Percentiles rank a stretch among this genome's conserved stretches.
Conservation (phyloP, 2,113 vertebrate species). For the Procavia capensis region DNA sequence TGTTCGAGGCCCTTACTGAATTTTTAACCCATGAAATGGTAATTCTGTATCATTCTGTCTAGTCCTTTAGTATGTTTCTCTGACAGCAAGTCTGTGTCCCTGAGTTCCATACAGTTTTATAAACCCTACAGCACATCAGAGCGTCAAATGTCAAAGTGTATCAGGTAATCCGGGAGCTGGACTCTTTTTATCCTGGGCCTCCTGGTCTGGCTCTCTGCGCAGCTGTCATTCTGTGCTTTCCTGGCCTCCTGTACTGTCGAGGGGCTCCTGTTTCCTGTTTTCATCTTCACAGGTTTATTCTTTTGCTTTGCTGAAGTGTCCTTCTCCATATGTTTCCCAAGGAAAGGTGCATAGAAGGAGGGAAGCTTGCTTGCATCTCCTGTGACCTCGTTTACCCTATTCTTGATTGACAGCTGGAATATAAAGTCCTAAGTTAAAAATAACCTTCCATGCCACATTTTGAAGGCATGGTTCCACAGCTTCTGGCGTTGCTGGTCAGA, state of each 20-base stretch:
- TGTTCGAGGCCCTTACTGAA: too few species aligned
- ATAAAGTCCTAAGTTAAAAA: background rate
- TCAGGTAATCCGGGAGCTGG: background rate
- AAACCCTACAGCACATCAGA: background rate
- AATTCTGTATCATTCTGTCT: background rate
- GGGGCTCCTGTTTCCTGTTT: background rate
- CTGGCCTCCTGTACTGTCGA: background rate
- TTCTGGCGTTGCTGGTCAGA: background rate
- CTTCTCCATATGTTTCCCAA: background rate
- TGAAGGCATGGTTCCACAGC: background rate
- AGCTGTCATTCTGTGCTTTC: background rate
- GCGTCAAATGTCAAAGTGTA: background rate
- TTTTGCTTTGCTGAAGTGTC: slow-evolving; percentile 19
- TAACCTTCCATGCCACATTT: background rate
- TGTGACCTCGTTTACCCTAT: background rate
- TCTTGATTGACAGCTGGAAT: background rate
- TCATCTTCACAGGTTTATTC: background rate
- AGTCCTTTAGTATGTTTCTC: slow-evolving; percentile 1
- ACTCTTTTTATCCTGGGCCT: background rate
- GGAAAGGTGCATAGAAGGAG: background rate
- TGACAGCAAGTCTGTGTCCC: background rate
- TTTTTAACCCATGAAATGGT: background rate
- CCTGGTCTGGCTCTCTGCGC: background rate
- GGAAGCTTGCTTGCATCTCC: background rate
- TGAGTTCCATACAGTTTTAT: background rate